Conservation (phyloP, 2,797 vertebrate genomes). For the Semotilus atromaculatus region DNA sequence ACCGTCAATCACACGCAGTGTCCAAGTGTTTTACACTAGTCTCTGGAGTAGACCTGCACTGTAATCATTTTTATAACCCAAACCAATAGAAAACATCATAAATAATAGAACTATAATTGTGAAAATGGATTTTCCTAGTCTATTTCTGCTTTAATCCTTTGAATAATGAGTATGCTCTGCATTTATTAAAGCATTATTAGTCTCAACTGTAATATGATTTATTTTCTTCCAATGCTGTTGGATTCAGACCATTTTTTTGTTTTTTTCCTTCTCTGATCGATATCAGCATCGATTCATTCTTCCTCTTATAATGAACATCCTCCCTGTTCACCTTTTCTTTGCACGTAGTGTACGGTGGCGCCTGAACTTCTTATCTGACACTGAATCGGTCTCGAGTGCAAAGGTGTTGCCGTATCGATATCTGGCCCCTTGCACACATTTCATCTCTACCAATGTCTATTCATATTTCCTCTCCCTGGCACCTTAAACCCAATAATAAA, state of each 20-base stretch:
- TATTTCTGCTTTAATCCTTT: not conserved
- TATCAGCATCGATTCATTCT: conserved; percentile 44
- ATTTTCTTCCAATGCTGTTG: conserved; percentile 38
- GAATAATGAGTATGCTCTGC: too few relatives aligned
- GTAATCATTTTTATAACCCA: conserved; percentile 39
- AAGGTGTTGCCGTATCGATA: conserved; percentile 41
- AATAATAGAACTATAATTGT: conserved; percentile 38
- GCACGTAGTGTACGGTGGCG: not conserved
- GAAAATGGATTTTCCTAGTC: conserved; percentile 32
- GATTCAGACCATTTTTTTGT: conserved; percentile 20
- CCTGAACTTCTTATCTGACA: conserved; percentile 28
- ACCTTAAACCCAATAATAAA: conserved; percentile 51
- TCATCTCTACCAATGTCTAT: conserved; percentile 42
- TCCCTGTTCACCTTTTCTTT: conserved; percentile 35
- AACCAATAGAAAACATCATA: conserved; percentile 34
- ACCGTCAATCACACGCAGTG: not conserved
- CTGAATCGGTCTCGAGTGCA: conserved; percentile 24
- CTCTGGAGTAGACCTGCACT: not conserved
- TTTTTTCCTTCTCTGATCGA: conserved; percentile 34
- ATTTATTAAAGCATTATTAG: too few relatives aligned
- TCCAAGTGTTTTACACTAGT: not conserved
- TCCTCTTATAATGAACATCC: conserved; percentile 32
- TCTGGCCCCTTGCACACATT: conserved; percentile 34
- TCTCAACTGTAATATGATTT: conserved; percentile 41
- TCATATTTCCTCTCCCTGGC: conserved; percentile 49